Percentiles rank a stretch among this genome's conserved stretches.
These are phyloP conservation scores for Delphinapterus leucas DNA, from an alignment of 2,113 vertebrate genomes.

Conservation along the genomic window DNA sequence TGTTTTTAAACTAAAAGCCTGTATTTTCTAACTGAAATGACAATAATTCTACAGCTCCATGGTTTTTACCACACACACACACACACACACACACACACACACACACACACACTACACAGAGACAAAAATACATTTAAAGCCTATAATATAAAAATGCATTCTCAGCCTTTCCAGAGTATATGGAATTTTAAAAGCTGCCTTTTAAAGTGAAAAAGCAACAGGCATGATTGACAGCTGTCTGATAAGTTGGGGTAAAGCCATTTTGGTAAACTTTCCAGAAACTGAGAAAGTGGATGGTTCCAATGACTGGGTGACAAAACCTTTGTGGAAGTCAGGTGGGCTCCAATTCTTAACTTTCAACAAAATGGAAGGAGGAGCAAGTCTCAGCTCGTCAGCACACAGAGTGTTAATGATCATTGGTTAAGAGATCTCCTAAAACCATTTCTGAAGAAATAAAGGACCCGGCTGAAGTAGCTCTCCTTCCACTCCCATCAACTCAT, in stretches of 20 bases:
- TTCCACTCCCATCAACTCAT: not conserved
- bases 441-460: not conserved
- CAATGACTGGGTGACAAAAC: not conserved
- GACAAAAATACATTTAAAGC: not conserved
- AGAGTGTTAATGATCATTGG: not conserved
- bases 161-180: not conserved
- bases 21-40: not conserved
- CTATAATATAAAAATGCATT: not conserved
- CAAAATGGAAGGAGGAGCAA: not conserved
- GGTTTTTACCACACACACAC: not conserved
- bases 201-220: not conserved
- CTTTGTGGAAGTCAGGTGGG: not conserved
- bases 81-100: fast-evolving
- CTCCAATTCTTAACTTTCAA: conserved; percentile 25
- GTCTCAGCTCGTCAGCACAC: not conserved
- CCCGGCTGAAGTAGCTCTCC: not conserved
- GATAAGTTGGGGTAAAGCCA: not conserved
- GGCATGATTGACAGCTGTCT: not conserved
- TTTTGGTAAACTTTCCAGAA: conserved; percentile 34
- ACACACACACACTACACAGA: too few species aligned
- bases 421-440: not conserved
- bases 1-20: not conserved
- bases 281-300: not conserved
- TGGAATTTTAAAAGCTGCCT: not conserved
- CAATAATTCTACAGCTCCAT: not conserved